Evolutionary conservation across 2,113 vertebrate species (phyloP).

Genomic region (Danionella cerebrum): DNA sequence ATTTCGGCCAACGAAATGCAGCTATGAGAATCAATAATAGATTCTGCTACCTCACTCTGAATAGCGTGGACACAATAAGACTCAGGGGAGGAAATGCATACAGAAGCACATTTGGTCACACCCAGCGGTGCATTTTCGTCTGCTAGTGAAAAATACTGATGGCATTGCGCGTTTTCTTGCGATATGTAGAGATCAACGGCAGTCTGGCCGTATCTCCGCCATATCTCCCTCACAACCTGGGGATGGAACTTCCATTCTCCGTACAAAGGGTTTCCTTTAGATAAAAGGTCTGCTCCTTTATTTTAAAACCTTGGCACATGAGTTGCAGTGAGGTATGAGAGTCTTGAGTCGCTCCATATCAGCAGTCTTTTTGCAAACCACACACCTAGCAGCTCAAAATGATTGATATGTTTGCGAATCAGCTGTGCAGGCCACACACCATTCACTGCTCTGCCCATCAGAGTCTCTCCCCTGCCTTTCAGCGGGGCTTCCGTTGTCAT

Average conservation of each 20-base stretch:
- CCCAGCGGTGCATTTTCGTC: too few species aligned
- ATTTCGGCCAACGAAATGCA: too few species aligned
- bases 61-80: too few species aligned
- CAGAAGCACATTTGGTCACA: too few species aligned
- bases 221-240: background rate
- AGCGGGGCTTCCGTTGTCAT: background rate
- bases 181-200: background rate
- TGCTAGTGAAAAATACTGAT: too few species aligned
- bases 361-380: background rate
- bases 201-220: background rate
- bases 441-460: background rate
- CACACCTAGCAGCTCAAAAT: background rate
- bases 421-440: background rate
- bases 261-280: background rate
- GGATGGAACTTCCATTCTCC: background rate
- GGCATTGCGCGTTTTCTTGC: background rate
- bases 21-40: too few species aligned
- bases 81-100: too few species aligned
- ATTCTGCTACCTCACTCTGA: too few species aligned
- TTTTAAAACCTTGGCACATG: background rate
- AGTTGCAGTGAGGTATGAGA: background rate
- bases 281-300: background rate
- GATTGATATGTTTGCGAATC: background rate
- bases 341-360: background rate
- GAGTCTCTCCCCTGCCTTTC: background rate